phyloP scores from a whole-genome alignment of 1,140 invertebrate species.

The Tetranychus urticae region DNA sequence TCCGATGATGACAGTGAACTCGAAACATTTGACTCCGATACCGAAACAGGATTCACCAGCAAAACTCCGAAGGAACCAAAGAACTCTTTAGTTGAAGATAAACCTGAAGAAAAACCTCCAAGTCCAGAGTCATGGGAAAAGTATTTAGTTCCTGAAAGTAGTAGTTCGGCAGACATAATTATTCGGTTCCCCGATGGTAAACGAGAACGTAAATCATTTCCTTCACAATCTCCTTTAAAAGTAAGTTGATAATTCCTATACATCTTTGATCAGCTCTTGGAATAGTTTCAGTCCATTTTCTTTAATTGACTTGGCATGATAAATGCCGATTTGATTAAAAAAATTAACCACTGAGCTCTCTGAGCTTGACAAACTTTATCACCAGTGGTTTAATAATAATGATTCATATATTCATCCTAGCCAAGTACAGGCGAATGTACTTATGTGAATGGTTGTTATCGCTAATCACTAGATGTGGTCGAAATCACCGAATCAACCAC shows the following conservation, averaged over 20 bases:
- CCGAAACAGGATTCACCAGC: background rate
- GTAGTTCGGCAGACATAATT: conserved; percentile 20
- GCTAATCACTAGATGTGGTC: no score
- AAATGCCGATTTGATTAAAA: no score
- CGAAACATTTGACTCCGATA: conserved; percentile 22
- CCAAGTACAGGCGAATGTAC: no score
- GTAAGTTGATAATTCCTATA: conserved; percentile 12
- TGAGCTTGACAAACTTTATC: no score
- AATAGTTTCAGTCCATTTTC: background rate
- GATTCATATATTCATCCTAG: no score
- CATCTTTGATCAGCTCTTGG: background rate
- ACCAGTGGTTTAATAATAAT: no score
- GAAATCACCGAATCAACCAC: no score
- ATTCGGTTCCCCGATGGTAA: conserved; percentile 24
- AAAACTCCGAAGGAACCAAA: background rate
- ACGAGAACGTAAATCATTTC: conserved; percentile 20
- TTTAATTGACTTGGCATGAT: background rate
- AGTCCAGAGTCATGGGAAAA: conserved; percentile 13
- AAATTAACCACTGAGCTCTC: no score
- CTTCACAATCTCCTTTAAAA: conserved; percentile 22
- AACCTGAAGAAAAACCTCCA: background rate
- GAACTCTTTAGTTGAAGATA: background rate
- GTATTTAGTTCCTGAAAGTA: conserved; percentile 15
- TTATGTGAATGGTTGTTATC: no score
- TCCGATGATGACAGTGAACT: conserved; percentile 17